These are phyloP conservation scores for Tor tambroides DNA, from an alignment of 2,113 vertebrate species.

Conservation along the genomic window DNA sequence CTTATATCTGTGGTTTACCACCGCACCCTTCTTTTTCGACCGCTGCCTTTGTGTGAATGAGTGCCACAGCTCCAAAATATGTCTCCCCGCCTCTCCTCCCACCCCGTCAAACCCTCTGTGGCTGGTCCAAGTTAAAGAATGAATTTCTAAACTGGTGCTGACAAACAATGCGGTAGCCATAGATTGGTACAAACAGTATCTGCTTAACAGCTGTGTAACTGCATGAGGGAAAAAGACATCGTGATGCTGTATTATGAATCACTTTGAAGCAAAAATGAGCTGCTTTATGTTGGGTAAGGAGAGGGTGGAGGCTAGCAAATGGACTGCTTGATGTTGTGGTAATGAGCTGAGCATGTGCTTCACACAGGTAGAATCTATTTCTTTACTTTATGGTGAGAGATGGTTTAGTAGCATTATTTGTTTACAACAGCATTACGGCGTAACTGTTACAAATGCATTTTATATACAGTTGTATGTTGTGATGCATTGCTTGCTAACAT, in stretches of 20 bases:
- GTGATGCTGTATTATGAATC: slow-evolving; percentile 72
- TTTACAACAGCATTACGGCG: slow-evolving; percentile 38
- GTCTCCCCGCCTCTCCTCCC: slow-evolving; percentile 11
- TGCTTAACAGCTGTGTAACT: slow-evolving; percentile 77
- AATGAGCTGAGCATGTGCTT: slow-evolving; percentile 63
- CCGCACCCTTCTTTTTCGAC: slow-evolving; percentile 17
- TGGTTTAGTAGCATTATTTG: slow-evolving; percentile 45
- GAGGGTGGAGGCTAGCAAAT: slow-evolving; percentile 58
- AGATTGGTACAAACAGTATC: slow-evolving; percentile 77
- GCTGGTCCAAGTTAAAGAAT: slow-evolving; percentile 70
- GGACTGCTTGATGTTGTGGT: slow-evolving; percentile 67
- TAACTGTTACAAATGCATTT: background rate
- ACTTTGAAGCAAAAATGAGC: slow-evolving; percentile 66
- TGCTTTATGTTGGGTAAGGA: slow-evolving; percentile 63
- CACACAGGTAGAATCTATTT: background rate
- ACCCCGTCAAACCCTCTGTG: slow-evolving; percentile 41
- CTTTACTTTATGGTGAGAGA: slow-evolving; percentile 53
- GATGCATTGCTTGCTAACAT: background rate
- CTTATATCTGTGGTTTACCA: slow-evolving; percentile 54
- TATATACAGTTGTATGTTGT: background rate
- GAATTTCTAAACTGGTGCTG: slow-evolving; percentile 74
- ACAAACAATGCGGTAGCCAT: slow-evolving; percentile 74
- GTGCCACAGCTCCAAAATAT: slow-evolving; percentile 53
- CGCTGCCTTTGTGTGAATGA: slow-evolving; percentile 59
- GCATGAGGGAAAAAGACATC: slow-evolving; percentile 59